These are phyloP conservation scores for Ahaetulla prasina DNA, from an alignment of 2,113 vertebrate genomes.

Conservation along the genomic window DNA sequence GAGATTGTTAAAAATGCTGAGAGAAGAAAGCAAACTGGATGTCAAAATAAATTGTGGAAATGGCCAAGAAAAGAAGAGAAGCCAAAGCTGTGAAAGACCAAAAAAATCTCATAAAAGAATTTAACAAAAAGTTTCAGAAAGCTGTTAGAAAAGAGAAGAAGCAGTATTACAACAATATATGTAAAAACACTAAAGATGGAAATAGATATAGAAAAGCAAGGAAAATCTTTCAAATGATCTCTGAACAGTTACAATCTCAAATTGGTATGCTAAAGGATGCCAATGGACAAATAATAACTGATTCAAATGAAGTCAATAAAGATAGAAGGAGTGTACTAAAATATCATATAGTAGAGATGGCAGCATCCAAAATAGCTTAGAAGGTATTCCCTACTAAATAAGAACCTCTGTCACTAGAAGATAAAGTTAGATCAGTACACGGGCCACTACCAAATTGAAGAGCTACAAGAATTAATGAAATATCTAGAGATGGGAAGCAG, in stretches of 20 bases:
- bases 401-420: neutral
- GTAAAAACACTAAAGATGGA: neutral
- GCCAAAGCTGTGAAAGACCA: neutral
- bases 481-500: neutral
- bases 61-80: neutral
- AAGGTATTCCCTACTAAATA: neutral
- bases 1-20: neutral
- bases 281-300: neutral
- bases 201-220: neutral
- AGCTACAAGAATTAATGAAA: neutral
- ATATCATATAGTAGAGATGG: neutral
- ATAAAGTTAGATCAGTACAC: neutral
- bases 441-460: neutral
- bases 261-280: neutral
- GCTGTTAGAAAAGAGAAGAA: neutral
- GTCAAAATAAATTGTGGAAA: neutral
- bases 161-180: neutral
- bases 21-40: neutral
- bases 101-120: neutral
- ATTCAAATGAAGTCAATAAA: neutral
- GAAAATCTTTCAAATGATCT: neutral
- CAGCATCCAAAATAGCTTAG: neutral
- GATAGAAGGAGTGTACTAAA: neutral
- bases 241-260: neutral
- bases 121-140: neutral